Percentiles rank a stretch among this genome's conserved stretches.
phyloP scores from a whole-genome alignment of 2,888 invertebrate species.

The Beris morrisii region DNA sequence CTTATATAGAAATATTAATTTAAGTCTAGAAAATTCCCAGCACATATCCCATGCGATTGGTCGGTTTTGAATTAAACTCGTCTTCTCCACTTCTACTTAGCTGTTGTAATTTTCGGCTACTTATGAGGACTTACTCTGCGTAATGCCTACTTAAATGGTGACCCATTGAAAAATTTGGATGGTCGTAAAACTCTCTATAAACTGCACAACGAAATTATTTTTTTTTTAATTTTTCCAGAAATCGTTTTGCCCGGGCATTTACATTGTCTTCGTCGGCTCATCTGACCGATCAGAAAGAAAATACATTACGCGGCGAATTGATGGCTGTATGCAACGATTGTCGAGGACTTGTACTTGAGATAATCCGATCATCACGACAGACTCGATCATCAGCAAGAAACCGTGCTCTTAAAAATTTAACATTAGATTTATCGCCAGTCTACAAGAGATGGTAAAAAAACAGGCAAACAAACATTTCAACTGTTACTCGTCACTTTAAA shows the following conservation, averaged over 20 bases:
- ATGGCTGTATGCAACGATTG: constrained; percentile 95
- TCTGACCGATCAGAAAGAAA: constrained; percentile 58
- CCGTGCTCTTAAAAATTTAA: constrained; percentile 78
- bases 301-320: constrained; percentile 72
- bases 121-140: neutral
- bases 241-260: constrained; percentile 65
- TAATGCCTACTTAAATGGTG: neutral
- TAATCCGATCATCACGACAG: constrained; percentile 85
- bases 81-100: too few species aligned
- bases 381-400: constrained; percentile 81
- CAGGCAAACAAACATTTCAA: neutral
- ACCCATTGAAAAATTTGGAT: neutral
- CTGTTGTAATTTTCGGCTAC: too few species aligned
- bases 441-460: constrained; percentile 59
- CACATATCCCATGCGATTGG: too few species aligned
- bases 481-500: neutral
- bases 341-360: constrained; percentile 90
- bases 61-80: too few species aligned
- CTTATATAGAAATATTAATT: too few species aligned
- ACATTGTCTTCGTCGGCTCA: constrained; percentile 60
- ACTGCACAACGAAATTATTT: neutral
- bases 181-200: neutral
- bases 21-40: too few species aligned
- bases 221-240: constrained; percentile 54
- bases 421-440: constrained; percentile 80